phyloP scores from a whole-genome alignment of 2,113 vertebrate genomes.

The Athene noctua region DNA sequence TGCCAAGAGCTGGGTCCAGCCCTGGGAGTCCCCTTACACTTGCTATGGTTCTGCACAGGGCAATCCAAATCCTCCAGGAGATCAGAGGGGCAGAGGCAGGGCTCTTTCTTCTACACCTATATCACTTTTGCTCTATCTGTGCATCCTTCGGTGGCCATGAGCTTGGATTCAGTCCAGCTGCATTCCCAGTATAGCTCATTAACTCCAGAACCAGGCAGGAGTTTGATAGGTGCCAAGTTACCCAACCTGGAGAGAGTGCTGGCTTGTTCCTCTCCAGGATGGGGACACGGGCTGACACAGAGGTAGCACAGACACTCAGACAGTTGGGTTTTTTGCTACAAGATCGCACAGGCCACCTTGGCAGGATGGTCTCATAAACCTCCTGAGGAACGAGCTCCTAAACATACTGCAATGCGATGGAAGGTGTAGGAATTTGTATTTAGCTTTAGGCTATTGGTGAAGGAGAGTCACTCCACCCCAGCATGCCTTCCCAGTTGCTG shows the following conservation, averaged over 20 bases:
- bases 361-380: neutral
- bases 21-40: neutral
- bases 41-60: neutral
- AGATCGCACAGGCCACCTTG: neutral
- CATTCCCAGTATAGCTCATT: accelerated
- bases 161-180: accelerated
- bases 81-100: neutral
- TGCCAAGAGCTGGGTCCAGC: neutral
- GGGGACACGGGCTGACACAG: neutral
- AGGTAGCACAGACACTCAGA: neutral
- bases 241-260: neutral
- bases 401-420: accelerated
- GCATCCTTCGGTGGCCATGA: neutral
- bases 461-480: neutral
- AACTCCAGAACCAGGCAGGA: neutral
- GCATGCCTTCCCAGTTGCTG: neutral
- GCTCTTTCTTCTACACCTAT: neutral
- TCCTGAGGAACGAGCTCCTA: neutral
- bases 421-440: neutral
- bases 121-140: neutral
- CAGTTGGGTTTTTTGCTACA: neutral
- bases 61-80: neutral
- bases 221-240: neutral
- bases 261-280: neutral
- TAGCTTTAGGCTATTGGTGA: neutral